Percentiles rank a stretch among this genome's conserved stretches.
Evolutionary conservation across 2,113 vertebrate genomes (phyloP).

Genomic region (Trichomycterus rosablanca): DNA sequence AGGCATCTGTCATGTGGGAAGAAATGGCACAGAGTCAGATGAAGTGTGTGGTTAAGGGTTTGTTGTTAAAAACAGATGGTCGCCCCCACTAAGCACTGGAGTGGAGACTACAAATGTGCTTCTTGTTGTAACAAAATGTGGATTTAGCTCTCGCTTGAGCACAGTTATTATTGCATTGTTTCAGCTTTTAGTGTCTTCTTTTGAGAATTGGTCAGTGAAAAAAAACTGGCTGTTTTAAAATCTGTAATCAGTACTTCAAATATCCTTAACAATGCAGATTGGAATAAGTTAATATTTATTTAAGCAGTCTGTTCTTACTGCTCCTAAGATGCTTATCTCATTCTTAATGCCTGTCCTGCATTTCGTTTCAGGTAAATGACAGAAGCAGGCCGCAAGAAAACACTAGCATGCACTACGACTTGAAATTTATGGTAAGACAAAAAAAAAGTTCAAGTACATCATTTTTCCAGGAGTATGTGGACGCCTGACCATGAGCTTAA

Average conservation of each 20-base stretch:
- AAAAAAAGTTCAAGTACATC: not conserved
- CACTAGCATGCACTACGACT: slow-evolving; percentile 55
- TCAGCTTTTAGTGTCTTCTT: too few species aligned
- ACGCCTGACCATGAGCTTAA: too few species aligned
- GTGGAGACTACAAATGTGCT: slow-evolving; percentile 1
- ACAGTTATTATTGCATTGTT: too few species aligned
- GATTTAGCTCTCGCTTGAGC: not conserved
- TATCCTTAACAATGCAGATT: too few species aligned
- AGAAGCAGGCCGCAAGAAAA: slow-evolving; percentile 40
- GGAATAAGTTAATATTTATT: too few species aligned
- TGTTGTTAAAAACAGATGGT: slow-evolving; percentile 27
- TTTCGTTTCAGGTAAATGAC: slow-evolving; percentile 32
- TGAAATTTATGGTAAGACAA: slow-evolving; percentile 63
- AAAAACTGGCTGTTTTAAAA: too few species aligned
- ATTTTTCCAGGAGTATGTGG: not conserved
- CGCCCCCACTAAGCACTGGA: not conserved
- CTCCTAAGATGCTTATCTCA: not conserved
- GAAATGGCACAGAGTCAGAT: not conserved
- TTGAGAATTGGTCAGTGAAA: too few species aligned
- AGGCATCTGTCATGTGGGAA: not conserved
- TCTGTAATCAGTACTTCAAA: too few species aligned
- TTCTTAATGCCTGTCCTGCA: not conserved
- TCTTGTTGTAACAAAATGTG: slow-evolving; percentile 23
- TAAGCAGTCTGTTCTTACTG: too few species aligned
- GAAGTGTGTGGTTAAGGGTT: not conserved